Conservation (phyloP, 1,140 invertebrate species). For the Nasonia giraulti region DNA sequence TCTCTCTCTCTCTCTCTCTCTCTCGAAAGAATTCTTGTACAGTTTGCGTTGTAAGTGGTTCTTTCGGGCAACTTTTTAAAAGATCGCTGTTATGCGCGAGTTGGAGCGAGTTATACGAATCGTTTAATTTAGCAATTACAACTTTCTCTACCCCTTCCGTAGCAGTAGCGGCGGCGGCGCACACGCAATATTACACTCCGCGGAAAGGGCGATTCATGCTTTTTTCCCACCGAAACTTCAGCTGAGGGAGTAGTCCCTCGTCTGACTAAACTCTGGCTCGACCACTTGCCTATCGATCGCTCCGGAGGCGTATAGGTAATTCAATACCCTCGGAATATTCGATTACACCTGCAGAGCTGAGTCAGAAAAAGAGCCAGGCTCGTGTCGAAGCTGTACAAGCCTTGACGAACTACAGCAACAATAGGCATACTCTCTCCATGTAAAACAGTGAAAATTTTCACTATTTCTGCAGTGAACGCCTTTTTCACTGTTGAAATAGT, state of each 20-base stretch:
- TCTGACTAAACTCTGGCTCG: background rate
- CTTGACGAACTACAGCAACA: background rate
- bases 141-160: background rate
- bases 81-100: background rate
- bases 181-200: background rate
- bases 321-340: background rate
- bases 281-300: background rate
- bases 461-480: no score
- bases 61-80: slow-evolving; percentile 18
- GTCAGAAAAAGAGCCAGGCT: background rate
- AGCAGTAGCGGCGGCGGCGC: no score
- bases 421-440: background rate
- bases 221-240: background rate
- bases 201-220: background rate
- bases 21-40: background rate
- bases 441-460: no score
- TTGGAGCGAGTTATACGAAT: background rate
- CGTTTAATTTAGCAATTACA: slow-evolving; percentile 16
- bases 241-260: background rate
- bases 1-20: no score
- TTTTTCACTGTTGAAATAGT: no score
- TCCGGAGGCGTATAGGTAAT: background rate
- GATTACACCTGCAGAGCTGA: background rate
- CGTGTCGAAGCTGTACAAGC: background rate
- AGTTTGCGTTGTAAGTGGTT: slow-evolving; percentile 11